These are phyloP conservation scores for Troglohyphantes excavatus DNA, from an alignment of 2,888 invertebrate species.

Conservation along the genomic window DNA sequence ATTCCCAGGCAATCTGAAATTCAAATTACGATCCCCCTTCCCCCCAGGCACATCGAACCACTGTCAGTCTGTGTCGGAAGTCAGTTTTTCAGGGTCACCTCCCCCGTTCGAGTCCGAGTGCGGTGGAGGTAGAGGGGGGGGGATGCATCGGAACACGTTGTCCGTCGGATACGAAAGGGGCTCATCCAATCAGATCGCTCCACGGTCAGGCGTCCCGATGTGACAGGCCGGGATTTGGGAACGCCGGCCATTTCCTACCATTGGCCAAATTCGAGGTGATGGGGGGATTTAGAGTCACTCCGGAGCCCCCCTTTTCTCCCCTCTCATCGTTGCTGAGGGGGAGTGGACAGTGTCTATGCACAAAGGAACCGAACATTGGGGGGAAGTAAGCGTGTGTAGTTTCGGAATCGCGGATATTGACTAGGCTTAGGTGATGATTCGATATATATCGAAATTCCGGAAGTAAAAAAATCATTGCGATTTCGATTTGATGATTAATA, in stretches of 20 bases:
- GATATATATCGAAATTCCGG: no score
- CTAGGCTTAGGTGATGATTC: no score
- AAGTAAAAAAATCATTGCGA: no score
- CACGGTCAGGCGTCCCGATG: constrained; percentile 66
- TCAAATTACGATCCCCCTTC: background rate
- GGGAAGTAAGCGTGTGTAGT: no score
- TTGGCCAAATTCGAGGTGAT: constrained; percentile 77
- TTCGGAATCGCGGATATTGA: no score
- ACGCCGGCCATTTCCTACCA: constrained; percentile 74
- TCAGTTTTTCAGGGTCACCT: constrained; percentile 33
- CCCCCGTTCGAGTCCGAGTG: background rate
- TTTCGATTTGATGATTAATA: no score
- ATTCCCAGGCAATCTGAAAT: no score
- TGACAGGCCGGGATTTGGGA: constrained; percentile 74
- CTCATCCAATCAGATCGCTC: constrained; percentile 77
- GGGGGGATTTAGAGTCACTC: constrained; percentile 80
- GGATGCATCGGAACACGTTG: constrained; percentile 66
- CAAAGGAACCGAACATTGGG: constrained; percentile 6
- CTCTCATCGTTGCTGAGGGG: constrained; percentile 5
- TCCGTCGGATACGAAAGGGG: constrained; percentile 65
- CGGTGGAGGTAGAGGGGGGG: background rate
- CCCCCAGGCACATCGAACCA: background rate
- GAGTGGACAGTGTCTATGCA: constrained; percentile 32
- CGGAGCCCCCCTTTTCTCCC: background rate
- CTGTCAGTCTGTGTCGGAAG: constrained; percentile 31